Evolutionary conservation across 2,888 invertebrate genomes (phyloP).

Genomic region (Scaptomyza flava): DNA sequence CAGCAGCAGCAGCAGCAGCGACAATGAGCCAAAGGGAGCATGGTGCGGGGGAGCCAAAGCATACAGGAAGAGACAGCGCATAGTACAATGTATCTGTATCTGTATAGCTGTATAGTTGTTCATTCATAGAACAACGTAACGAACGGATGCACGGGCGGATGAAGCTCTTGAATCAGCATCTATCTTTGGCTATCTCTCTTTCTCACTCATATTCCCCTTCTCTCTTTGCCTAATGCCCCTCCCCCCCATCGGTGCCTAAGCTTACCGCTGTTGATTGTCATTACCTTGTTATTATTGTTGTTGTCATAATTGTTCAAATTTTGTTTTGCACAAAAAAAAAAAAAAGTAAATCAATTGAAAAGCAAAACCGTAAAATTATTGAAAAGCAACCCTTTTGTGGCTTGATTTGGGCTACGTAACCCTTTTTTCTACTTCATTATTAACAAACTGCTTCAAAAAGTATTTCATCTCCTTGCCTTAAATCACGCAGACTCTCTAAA

Average conservation of each 20-base stretch:
- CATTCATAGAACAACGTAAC: conserved; percentile 69
- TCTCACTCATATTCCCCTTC: background rate
- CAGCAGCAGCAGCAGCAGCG: conserved; percentile 28
- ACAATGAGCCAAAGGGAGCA: conserved; percentile 61
- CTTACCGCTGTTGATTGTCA: conserved; percentile 69
- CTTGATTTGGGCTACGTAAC: background rate
- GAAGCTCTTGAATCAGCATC: conserved; percentile 72
- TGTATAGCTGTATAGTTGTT: conserved; percentile 38
- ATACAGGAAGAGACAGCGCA: conserved; percentile 42
- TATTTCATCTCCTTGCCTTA: conserved; percentile 1
- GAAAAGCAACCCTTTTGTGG: background rate
- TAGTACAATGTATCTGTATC: conserved; percentile 12
- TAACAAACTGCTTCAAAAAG: background rate
- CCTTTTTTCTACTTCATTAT: background rate
- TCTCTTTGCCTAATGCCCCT: background rate
- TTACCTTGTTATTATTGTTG: conserved; percentile 52
- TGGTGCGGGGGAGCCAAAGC: conserved; percentile 17
- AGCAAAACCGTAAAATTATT: background rate
- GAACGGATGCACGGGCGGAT: conserved; percentile 80
- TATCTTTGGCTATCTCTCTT: conserved; percentile 26
- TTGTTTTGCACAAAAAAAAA: conserved; percentile 47
- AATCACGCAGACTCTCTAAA: conserved; percentile 41
- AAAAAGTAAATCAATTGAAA: background rate
- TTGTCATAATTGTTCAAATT: conserved; percentile 68
- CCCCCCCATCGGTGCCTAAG: conserved; percentile 5